phyloP scores from a whole-genome alignment of 2,888 invertebrate genomes.

The Anodontia alba region DNA sequence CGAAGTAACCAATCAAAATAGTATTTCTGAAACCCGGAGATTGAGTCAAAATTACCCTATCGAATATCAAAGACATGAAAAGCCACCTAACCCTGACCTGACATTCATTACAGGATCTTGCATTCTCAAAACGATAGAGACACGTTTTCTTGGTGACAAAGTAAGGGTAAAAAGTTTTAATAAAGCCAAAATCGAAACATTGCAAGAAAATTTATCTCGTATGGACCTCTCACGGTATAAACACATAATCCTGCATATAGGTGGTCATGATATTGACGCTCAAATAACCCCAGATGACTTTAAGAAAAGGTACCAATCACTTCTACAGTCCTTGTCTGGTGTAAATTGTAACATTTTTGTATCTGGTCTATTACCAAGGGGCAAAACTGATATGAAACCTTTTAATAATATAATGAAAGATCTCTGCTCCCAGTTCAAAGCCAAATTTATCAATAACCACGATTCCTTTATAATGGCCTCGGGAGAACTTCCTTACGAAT shows the following conservation, averaged over 20 bases:
- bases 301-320: not conserved
- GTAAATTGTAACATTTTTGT: not conserved
- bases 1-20: too few relatives aligned
- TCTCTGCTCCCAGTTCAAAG: not conserved
- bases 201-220: not conserved
- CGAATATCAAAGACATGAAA: not conserved
- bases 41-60: not conserved
- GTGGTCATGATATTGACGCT: not conserved
- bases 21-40: too few relatives aligned
- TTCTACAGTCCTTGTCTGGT: not conserved
- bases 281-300: not conserved
- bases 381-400: not conserved
- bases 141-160: too few relatives aligned
- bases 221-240: not conserved
- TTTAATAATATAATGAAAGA: not conserved
- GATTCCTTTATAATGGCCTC: not conserved
- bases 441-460: not conserved
- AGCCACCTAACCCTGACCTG: not conserved
- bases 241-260: not conserved
- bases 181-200: not conserved
- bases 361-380: not conserved
- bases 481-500: not conserved
- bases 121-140: not conserved
- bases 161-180: not conserved
- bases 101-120: not conserved